Evolutionary conservation across 2,888 invertebrate species (phyloP), one percentile per base, ranked within the genome.

Genomic region (Aquatica leii): DNA sequence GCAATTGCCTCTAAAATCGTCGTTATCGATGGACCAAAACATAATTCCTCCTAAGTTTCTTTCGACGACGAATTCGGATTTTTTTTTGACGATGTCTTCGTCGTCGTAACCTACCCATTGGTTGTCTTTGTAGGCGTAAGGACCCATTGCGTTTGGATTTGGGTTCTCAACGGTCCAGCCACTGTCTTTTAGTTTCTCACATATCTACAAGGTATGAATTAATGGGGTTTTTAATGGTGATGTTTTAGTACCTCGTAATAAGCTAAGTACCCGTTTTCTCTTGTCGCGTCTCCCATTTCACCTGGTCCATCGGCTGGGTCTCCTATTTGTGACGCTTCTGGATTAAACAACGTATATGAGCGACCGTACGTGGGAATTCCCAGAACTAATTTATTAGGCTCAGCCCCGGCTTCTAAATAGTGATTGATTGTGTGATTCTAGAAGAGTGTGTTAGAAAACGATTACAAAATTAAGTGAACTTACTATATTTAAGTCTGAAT

Each of bases 41-140:
- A 94, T 94, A 52, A 94, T 93, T 76, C 96, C 96, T 72, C 96
- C 96, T 18, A 96, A 85, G 55, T 89, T 88, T 69, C 92, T 90
- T 64, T 94, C 90, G 31, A 90, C 91, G 0, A 94, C 95, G 77
- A 94, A 96, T 73, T 90, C 88, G 0, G 93, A 90, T 85, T 97
- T 95, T 76, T 87, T 88, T 75, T 86, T 87, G 0, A 93, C 93
- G 49, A 94, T 94, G 8, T 88, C 88, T 69, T 92, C 88, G 74
- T 96, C 96, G 75, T 96, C 96, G 77, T 94, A 96, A 0, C 95
- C 95, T 1, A 96, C 95, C 96, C 96, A 97, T 81, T 95, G 95
- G 81, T 95, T 91, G 17, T 88, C 93, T 69, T 88, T 88, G 80
- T 85, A 93, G 1, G 96, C 95, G 74, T 94, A 95, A 0, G 97